phyloP scores from a whole-genome alignment of 2,113 vertebrate genomes.

The Cebus imitator region DNA sequence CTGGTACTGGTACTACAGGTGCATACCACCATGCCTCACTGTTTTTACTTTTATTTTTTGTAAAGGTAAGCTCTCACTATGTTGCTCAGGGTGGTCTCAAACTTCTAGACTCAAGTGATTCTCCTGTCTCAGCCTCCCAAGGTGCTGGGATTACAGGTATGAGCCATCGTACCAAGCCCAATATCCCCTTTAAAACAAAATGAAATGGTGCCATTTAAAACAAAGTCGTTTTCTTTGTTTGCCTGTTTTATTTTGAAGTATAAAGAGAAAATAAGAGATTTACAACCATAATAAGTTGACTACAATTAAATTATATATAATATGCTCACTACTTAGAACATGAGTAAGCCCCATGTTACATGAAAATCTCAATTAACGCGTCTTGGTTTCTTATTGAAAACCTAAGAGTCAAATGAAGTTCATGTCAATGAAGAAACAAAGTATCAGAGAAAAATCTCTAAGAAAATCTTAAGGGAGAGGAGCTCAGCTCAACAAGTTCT shows the following conservation, averaged over 20 bases:
- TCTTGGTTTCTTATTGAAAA: conserved; percentile 11
- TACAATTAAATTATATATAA: background rate
- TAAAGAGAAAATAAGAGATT: background rate
- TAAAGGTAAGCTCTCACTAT: no score
- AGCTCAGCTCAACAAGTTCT: background rate
- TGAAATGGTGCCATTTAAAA: no score
- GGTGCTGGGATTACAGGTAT: no score
- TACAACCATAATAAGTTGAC: background rate
- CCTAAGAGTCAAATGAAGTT: background rate
- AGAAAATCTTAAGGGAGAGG: background rate
- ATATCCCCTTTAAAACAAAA: background rate
- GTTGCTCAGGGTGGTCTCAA: no score
- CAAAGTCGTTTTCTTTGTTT: background rate
- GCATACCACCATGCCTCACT: no score
- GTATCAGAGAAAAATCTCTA: background rate
- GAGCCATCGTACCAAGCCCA: background rate
- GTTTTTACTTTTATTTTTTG: no score
- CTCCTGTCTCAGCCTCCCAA: no score
- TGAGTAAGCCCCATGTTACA: background rate
- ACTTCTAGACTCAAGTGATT: no score
- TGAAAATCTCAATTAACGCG: conserved; percentile 1
- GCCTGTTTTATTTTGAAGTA: background rate
- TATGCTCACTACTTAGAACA: background rate
- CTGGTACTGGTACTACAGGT: no score
- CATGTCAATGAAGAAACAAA: background rate